A percentile compares a stretch with the other conserved stretches of the same genome.
Conservation (phyloP, 2,888 invertebrate genomes). For the Cyaniris semiargus region DNA sequence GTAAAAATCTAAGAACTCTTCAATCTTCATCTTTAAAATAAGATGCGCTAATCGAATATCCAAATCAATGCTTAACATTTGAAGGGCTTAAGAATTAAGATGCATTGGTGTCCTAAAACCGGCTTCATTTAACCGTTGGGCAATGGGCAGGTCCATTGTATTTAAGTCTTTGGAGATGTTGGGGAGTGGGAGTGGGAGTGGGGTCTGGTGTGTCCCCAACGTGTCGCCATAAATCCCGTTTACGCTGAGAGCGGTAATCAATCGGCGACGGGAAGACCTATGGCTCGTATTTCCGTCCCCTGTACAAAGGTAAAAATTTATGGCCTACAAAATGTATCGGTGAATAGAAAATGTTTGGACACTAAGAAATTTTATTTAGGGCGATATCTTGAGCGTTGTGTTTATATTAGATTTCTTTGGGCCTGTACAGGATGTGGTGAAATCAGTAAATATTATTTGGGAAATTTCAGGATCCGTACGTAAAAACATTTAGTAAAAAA, state of each 20-base stretch:
- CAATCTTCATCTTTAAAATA: too few species aligned
- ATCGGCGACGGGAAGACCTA: slow-evolving; percentile 40
- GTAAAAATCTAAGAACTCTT: too few species aligned
- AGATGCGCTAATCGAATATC: too few species aligned
- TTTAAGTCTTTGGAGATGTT: not conserved
- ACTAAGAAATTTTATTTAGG: slow-evolving; percentile 4
- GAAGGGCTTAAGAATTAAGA: too few species aligned
- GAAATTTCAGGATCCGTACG: too few species aligned
- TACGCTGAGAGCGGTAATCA: slow-evolving; percentile 43
- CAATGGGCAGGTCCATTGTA: not conserved
- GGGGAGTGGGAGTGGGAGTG: not conserved
- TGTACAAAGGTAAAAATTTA: slow-evolving; percentile 27
- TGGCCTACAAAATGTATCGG: slow-evolving; percentile 20
- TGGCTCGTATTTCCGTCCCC: slow-evolving; percentile 23
- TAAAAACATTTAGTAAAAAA: too few species aligned
- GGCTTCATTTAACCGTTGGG: too few species aligned
- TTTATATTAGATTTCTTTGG: not conserved
- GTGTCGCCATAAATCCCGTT: slow-evolving; percentile 45
- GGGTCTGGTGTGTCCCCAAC: slow-evolving; percentile 31
- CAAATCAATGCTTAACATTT: too few species aligned
- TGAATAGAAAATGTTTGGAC: not conserved
- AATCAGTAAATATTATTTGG: too few species aligned
- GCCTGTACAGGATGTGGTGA: not conserved
- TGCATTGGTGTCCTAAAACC: too few species aligned
- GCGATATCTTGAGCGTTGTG: not conserved